phyloP scores from a whole-genome alignment of 2,113 vertebrate genomes.

The Phyllostomus discolor region DNA sequence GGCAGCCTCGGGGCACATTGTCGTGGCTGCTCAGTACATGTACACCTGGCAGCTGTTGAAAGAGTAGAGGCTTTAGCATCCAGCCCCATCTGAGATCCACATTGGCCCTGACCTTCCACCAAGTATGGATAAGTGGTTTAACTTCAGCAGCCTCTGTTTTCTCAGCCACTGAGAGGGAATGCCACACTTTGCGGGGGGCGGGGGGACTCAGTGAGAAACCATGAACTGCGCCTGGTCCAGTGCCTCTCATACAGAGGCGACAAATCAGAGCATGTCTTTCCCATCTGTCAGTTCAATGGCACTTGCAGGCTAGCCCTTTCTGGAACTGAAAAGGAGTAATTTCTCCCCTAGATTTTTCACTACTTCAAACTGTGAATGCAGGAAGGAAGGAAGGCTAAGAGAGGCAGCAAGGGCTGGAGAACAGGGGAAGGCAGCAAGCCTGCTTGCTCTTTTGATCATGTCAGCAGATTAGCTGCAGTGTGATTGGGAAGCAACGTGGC shows the following conservation, averaged over 20 bases:
- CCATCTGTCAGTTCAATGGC: not conserved
- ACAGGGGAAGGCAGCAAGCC: not conserved
- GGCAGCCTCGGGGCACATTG: no score
- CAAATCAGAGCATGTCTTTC: not conserved
- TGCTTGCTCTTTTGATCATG: not conserved
- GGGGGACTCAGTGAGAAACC: not conserved
- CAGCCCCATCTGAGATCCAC: not conserved
- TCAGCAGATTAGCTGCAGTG: not conserved
- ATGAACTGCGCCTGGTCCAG: rapidly evolving
- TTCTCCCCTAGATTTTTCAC: not conserved
- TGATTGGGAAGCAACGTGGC: not conserved
- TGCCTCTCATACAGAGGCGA: not conserved
- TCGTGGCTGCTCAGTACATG: not conserved
- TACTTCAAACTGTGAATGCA: not conserved
- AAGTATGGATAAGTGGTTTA: not conserved
- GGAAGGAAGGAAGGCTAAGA: not conserved
- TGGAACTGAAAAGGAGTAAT: not conserved
- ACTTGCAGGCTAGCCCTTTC: not conserved
- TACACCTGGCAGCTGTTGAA: not conserved
- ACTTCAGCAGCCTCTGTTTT: not conserved
- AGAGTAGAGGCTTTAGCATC: not conserved
- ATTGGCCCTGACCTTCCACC: not conserved
- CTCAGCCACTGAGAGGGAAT: not conserved
- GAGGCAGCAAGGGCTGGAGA: not conserved
- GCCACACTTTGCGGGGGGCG: not conserved